Evolutionary conservation across 30 jellyfish, hydroid and myxozoan genomes (phyloP).

Genomic region (Aurelia sp.): DNA sequence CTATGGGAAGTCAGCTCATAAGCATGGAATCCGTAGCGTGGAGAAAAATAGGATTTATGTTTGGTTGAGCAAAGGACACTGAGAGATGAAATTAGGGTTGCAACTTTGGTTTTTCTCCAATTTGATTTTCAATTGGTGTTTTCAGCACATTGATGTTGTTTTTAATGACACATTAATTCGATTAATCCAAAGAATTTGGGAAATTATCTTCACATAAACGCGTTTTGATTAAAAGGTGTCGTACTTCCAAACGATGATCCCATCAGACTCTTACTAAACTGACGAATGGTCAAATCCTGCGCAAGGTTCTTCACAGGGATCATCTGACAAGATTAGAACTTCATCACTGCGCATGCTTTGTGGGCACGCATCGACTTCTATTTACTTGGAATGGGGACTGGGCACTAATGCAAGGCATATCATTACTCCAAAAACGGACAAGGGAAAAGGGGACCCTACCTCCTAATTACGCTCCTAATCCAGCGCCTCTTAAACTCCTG

Average conservation of each 20-base stretch:
- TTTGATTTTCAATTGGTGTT: constrained; percentile 28
- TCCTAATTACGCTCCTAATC: too few species aligned
- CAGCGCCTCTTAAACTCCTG: too few species aligned
- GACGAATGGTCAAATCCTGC: too few species aligned
- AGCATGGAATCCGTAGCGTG: constrained; percentile 44
- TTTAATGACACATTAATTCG: constrained; percentile 21
- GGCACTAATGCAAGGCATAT: too few species aligned
- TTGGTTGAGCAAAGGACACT: constrained; percentile 35
- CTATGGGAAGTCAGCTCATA: constrained; percentile 38
- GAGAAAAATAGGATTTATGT: constrained; percentile 41
- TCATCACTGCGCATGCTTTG: too few species aligned
- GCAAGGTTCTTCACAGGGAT: too few species aligned
- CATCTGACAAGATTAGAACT: too few species aligned
- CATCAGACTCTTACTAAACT: not conserved
- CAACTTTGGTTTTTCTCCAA: constrained; percentile 38
- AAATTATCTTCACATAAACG: constrained; percentile 51
- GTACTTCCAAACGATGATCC: constrained; percentile 29
- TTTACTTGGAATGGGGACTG: too few species aligned
- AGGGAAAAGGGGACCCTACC: too few species aligned
- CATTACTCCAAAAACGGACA: too few species aligned
- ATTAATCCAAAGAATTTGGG: constrained; percentile 43
- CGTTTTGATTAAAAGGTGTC: constrained; percentile 56
- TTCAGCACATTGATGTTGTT: constrained; percentile 20
- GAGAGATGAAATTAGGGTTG: constrained; percentile 52
- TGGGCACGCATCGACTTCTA: too few species aligned